Base-by-base conservation (phyloP, 2,113 vertebrate species). In the Myotis brandtii region DNA sequence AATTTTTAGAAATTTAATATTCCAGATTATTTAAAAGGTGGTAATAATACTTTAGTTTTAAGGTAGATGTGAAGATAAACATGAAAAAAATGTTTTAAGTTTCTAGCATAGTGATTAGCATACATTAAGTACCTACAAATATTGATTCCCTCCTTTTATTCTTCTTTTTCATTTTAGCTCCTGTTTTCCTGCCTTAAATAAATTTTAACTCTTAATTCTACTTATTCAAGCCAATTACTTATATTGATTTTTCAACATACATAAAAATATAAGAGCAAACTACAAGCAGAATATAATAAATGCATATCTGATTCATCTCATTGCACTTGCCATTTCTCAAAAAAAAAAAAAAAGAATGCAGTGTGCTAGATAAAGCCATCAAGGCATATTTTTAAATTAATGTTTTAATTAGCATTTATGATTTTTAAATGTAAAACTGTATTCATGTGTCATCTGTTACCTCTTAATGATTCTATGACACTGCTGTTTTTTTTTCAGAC, bases 381-480 rank as follows among this genome's bases (percentile, higher is more conserved):
- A 56, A 81, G 16, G 13, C 34, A 32, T 66, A 72, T 52, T 95
- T 73, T 92, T 62, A 92, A 91, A 56, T 50, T 93, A 88, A 88
- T 54, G 23, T 87, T 88, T 93, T 77, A 95, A 89, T 70, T 91
- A 94, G 81, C 48, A 77, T 96, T 77, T 94, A 37, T 50, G 86
- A 84, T 76, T 95, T 75, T 75, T 64, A 77, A n/a, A 27, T 62
- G 43, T 90, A 81, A 90, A 93, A 90, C 14, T 87, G 11, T 56
- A 40, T 52, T 52, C 43, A n/a, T 48, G 30, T 59, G n/a, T 89
- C 40, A 72, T 73, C 48, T 84, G 59, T 59, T 92, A 40, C 69
- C 7, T 92, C 48, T 56, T 54, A 75, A 23, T 69, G 80, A 46
- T 16, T 86, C 50, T 62, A 11, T 86, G n/a, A 86, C 16, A n/a